Base-by-base conservation (phyloP, 2,113 vertebrate species). In the Malurus elegans region DNA sequence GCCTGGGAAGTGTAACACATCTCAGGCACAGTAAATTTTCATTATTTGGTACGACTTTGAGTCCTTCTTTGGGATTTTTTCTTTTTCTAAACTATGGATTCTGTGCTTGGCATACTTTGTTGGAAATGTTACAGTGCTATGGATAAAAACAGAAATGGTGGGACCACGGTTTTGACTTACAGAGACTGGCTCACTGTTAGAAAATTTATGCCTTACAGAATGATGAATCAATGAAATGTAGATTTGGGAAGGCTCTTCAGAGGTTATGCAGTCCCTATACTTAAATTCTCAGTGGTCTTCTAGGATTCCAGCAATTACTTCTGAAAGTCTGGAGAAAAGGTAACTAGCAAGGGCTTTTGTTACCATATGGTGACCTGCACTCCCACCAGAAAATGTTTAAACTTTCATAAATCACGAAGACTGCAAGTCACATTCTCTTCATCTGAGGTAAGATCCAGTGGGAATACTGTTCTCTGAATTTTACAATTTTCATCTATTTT, bases 401-500 rank as follows among this genome's bases (percentile, higher is more conserved):
- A 88, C 50, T 93, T 94, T 44, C 45, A 60, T 69, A 93, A 79
- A 95, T 92, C 69, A 78, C 91, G 88, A 82, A 79, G 48, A 53
- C 29, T 51, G 44, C 60, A 75, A 79, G 40, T 42, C 48, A 56
- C 36, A 12, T 88, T 71, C 61, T 66, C n/a, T 74, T 69, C 10
- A 64, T 79, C 47, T 93, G 79, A 92, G 82, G 34, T 75, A 62
- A 76, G 62, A 86, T 48, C 61, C 67, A 53, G 19, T 36, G 71
- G 67, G 94, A 86, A 72, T 45, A 64, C 18, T 31, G 7, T n/a
- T 69, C 24, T 40, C 45, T 69, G 38, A 54, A 51, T 61, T 66
- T 53, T 69, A 88, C 2, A 6, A 8, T 14, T 84, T 88, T 73
- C 51, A 84, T 64, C 38, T 81, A 8, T 54, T 74, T 86, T 87